phyloP scores from a whole-genome alignment of 2,113 vertebrate species.

The Hucho hucho region DNA sequence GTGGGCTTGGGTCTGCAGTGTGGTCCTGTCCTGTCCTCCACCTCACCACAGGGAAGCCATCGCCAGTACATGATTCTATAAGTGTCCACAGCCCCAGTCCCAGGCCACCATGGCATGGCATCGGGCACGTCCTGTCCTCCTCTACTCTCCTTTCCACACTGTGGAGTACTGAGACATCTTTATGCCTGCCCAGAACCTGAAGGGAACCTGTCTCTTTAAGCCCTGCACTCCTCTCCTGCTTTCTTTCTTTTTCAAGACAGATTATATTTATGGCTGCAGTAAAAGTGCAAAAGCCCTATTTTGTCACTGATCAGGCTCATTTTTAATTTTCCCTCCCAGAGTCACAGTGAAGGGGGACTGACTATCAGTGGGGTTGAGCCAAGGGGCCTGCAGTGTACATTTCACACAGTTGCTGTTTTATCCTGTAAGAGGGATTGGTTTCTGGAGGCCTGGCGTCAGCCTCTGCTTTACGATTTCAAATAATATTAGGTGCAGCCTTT shows the following conservation, averaged over 20 bases:
- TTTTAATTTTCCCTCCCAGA: constrained; percentile 49
- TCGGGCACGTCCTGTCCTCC: background rate
- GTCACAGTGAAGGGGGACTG: constrained; percentile 17
- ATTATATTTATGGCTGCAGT: constrained; percentile 53
- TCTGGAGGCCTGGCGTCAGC: constrained; percentile 63
- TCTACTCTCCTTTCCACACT: constrained; percentile 12
- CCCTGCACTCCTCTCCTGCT: constrained; percentile 30
- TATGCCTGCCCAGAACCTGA: constrained; percentile 32
- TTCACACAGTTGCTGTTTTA: constrained; percentile 61
- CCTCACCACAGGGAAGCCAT: background rate
- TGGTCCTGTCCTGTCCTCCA: background rate
- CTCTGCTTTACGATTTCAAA: constrained; percentile 67
- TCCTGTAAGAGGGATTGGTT: constrained; percentile 73
- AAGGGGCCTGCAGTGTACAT: constrained; percentile 57
- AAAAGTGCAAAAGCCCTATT: constrained; percentile 52
- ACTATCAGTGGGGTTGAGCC: constrained; percentile 44
- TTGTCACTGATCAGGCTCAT: constrained; percentile 53
- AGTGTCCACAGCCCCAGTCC: constrained; percentile 7
- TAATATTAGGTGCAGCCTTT: constrained; percentile 73
- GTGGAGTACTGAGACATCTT: constrained; percentile 47
- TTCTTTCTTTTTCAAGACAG: constrained; percentile 51
- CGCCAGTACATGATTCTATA: background rate
- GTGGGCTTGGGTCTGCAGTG: background rate
- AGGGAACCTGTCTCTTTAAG: constrained; percentile 39
- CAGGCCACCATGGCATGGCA: constrained; percentile 6